phyloP scores from a whole-genome alignment of 1,140 invertebrate species.

The Harlomillsia oculata region DNA sequence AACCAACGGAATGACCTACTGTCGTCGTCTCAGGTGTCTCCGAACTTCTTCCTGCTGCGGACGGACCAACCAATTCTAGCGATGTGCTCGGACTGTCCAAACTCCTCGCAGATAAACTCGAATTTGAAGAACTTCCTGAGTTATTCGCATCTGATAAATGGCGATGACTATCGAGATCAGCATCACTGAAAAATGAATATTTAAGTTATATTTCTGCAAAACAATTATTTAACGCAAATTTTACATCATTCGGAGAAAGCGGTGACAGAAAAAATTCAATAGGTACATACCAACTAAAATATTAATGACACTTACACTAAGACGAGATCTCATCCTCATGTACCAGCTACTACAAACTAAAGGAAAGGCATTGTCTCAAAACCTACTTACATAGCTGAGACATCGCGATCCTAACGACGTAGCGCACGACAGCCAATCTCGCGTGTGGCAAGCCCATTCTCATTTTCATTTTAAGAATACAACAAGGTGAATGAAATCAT shows the following conservation, averaged over 20 bases:
- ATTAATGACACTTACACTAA: too few relatives aligned
- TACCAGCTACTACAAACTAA: too few relatives aligned
- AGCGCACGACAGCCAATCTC: too few relatives aligned
- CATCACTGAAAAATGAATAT: conserved; percentile 44
- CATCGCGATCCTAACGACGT: too few relatives aligned
- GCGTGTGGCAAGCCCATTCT: too few relatives aligned
- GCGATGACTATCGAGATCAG: conserved; percentile 41
- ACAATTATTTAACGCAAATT: neutral
- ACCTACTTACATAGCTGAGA: too few relatives aligned
- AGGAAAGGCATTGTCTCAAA: too few relatives aligned
- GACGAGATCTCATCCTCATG: too few relatives aligned
- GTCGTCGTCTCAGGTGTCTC: conserved; percentile 32
- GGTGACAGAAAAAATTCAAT: neutral
- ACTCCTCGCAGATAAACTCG: conserved; percentile 49
- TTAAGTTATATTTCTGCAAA: neutral
- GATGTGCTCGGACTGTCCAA: conserved; percentile 54
- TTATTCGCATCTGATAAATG: conserved; percentile 43
- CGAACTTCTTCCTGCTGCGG: conserved; percentile 21
- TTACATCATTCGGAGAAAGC: neutral
- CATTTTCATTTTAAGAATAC: too few relatives aligned
- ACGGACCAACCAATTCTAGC: conserved; percentile 43
- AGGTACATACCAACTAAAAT: neutral
- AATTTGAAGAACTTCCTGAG: conserved; percentile 52
- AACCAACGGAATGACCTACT: conserved; percentile 25
- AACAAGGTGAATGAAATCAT: too few relatives aligned